Evolutionary conservation across 1,140 invertebrate genomes (phyloP), one percentile per base, ranked within the genome.

Genomic region (Aphaenogaster floridana): DNA sequence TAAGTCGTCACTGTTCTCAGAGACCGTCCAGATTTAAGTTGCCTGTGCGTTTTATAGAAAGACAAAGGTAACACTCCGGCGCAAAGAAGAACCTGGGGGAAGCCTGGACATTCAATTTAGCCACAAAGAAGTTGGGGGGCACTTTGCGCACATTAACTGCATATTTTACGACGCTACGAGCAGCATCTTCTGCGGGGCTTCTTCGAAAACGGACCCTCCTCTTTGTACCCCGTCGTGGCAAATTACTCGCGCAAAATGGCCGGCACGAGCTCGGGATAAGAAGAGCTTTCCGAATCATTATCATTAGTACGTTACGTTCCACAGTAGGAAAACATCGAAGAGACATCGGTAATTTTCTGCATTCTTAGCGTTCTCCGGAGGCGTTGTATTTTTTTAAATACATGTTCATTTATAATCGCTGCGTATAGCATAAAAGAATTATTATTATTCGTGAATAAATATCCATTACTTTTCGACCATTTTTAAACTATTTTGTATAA

Each of bases 241-340:
- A 89, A 87, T 89, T 84, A 76, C 36, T 21, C 66, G 66, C 39
- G 50, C 61, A 59, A 87, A 84, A 87, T 78, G 52, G n/a, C 52
- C 48, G 88, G 80, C 81, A 86, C 86, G 86, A 89, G 86, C 77
- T 84, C 63, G 63, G 17, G 50, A 79, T 85, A 88, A 89, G 68
- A 89, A 87, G 59, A 79, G 39, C 63, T 74, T 61, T 71, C 36
- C 69, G 42, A 83, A 89, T 89, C 71, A 87, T 88, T 63, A 78
- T 88, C 85, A 89, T 89, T 89, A 89, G 42, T 61, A 52, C 61
- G 39, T 59, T 52, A 68, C 61, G 64, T 78, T 88, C 76, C 76
- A 17, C 50, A 7, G 36, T 15, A 61, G 28, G 45, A 88, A 86
- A 88, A 88, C 84, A 81, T 87, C 42, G 34, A 7, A 54, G 39